These are phyloP conservation scores for Clupea harengus DNA, from an alignment of 2,113 vertebrate species.

Conservation along the genomic window DNA sequence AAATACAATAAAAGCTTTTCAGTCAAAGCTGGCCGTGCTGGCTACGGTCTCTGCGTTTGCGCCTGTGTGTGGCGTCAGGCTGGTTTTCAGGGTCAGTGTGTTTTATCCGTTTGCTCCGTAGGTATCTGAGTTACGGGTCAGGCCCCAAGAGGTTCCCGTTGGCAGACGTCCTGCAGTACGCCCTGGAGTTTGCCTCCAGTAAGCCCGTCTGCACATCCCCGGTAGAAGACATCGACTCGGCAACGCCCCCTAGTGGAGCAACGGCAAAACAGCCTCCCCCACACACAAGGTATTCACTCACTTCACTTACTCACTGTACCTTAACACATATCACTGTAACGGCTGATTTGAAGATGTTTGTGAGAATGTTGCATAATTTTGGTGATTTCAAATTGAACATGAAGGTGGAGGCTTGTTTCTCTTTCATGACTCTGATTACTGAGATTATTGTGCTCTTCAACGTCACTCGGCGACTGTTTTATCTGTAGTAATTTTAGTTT, in stretches of 20 bases:
- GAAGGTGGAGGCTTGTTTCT: no score
- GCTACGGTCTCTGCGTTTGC: no score
- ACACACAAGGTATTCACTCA: conserved; percentile 67
- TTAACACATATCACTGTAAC: not conserved
- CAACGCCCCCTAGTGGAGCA: conserved; percentile 77
- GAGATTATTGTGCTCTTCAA: no score
- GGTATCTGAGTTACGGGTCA: conserved; percentile 84
- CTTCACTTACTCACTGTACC: not conserved
- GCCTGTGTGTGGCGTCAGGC: not conserved
- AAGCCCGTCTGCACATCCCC: conserved; percentile 95
- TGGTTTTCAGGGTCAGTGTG: not conserved
- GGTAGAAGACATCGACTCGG: conserved; percentile 87
- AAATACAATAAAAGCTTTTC: no score
- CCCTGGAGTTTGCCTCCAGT: conserved; percentile 97
- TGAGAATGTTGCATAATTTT: no score
- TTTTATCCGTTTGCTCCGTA: conserved; percentile 51
- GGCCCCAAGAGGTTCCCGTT: conserved; percentile 97
- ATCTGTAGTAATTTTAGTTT: no score
- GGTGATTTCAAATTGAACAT: no score
- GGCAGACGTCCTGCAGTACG: conserved; percentile 97
- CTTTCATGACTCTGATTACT: no score
- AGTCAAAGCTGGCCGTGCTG: no score
- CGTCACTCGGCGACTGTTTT: no score
- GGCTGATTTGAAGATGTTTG: not conserved
- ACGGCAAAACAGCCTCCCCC: conserved; percentile 73